Evolutionary conservation across 2,888 invertebrate genomes (phyloP), one percentile per base, ranked within the genome.

Genomic region (Epistrophe grossulariae): DNA sequence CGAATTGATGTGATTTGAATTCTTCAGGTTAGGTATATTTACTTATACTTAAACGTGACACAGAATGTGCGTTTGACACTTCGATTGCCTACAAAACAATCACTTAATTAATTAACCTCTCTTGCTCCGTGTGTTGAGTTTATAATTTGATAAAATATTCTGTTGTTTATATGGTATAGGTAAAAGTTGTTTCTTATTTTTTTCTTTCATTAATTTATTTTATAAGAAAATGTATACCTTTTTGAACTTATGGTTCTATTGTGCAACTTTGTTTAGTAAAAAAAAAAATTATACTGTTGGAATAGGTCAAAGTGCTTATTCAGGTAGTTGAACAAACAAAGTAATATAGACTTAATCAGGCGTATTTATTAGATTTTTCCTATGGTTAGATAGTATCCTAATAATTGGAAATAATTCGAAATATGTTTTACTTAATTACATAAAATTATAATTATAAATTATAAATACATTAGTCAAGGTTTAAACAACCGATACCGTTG

Each of bases 71-170:
- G 31, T 59, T 59, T 59, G 59, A 59, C 59, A 59, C 59, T 38
- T 59, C 11, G 17, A 19, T 17, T 17, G 35, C 35, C 55, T 31
- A 15, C 10, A 57, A 57, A 57, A 31, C 31, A 57, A 57, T 35
- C 57, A 57, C 17, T 60, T 60, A 38, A 40, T 38, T 60, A 60
- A 60, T 60, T 60, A 60, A 60, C 38, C 60, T 38, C 5, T 24
- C 35, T 10, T 60, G 60, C 19, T 38, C 38, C 3, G 7, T 17
- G 17, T 60, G 0, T n/a, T 57, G 35, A 6, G 48, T 17, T n/a
- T 48, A 48, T 48, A 48, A 17, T 48, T 48, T 48, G 48, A 10
- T 17, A 7, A 48, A 17, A 10, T 3, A 17, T 48, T 48, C 17
- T 48, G 45, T 45, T n/a, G 7, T 17, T 45, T 6, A 31, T 31